Conservation (phyloP, 2,888 invertebrate species). For the Drepana falcataria region DNA sequence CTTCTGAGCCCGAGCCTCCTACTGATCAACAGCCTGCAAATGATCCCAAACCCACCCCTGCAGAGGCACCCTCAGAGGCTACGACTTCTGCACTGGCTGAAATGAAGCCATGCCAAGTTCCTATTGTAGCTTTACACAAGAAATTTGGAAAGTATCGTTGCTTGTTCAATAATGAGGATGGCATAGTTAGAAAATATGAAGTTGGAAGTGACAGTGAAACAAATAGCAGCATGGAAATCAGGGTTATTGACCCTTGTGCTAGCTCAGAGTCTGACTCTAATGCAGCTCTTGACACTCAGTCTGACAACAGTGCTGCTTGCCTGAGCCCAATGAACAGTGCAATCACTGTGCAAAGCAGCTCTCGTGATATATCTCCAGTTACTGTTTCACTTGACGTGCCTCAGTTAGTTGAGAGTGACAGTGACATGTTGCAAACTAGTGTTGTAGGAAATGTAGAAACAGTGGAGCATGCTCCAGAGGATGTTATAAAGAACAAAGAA, state of each 20-base stretch:
- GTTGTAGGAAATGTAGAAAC: background rate
- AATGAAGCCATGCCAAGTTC: constrained; percentile 40
- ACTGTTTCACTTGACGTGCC: constrained; percentile 19
- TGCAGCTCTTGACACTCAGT: constrained; percentile 55
- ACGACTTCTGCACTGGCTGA: constrained; percentile 26
- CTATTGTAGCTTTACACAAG: constrained; percentile 66
- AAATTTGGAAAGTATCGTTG: constrained; percentile 79
- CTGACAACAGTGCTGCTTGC: constrained; percentile 51
- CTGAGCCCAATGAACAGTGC: constrained; percentile 43
- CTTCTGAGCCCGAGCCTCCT: constrained; percentile 21
- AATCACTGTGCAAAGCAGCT: constrained; percentile 29
- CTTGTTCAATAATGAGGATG: constrained; percentile 63
- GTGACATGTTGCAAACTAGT: background rate
- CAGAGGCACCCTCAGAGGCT: constrained; percentile 16
- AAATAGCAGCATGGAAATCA: constrained; percentile 66
- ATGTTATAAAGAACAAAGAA: background rate
- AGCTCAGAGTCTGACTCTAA: constrained; percentile 74
- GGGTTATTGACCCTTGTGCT: constrained; percentile 60
- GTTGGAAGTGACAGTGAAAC: constrained; percentile 74
- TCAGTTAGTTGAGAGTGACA: constrained; percentile 9
- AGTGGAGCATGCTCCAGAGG: background rate
- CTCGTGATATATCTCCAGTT: constrained; percentile 48
- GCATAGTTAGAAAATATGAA: constrained; percentile 56
- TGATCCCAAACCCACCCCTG: constrained; percentile 8
- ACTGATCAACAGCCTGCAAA: constrained; percentile 13